Percentiles rank a stretch among this genome's conserved stretches.
Evolutionary conservation across 2,797 vertebrate species (phyloP).

Genomic region (Calcarius lapponicus): DNA sequence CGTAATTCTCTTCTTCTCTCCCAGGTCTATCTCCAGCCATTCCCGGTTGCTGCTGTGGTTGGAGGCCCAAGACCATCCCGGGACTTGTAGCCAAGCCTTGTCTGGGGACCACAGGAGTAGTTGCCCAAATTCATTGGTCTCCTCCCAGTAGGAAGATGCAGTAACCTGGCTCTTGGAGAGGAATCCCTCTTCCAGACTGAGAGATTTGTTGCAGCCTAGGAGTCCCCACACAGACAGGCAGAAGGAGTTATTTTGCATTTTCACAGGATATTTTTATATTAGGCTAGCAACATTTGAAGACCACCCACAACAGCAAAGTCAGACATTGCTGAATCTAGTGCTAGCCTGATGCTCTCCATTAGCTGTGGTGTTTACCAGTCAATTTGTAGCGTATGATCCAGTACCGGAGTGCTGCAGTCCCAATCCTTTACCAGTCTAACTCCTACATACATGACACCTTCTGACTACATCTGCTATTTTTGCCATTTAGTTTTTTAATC

Average conservation of each 20-base stretch:
- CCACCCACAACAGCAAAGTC: slow-evolving; percentile 48
- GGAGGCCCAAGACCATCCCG: slow-evolving; percentile 73
- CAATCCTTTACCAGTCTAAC: neutral
- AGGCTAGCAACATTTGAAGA: slow-evolving; percentile 57
- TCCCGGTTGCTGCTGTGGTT: slow-evolving; percentile 69
- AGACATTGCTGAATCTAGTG: slow-evolving; percentile 36
- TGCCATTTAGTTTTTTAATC: slow-evolving; percentile 9
- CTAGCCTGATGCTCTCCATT: slow-evolving; percentile 33
- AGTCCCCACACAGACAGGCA: slow-evolving; percentile 45
- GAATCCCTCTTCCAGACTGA: slow-evolving; percentile 70
- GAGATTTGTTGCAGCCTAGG: slow-evolving; percentile 78
- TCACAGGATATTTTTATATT: slow-evolving; percentile 49
- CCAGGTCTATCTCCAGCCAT: slow-evolving; percentile 85
- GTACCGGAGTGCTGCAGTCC: neutral
- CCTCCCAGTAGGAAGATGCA: slow-evolving; percentile 78
- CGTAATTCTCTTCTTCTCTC: slow-evolving; percentile 85
- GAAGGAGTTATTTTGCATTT: slow-evolving; percentile 44
- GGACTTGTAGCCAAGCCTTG: slow-evolving; percentile 69
- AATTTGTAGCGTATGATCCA: slow-evolving; percentile 8
- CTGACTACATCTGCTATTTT: slow-evolving; percentile 40
- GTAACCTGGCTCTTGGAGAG: slow-evolving; percentile 67
- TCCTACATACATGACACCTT: neutral
- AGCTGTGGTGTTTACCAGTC: slow-evolving; percentile 30
- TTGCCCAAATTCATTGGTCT: slow-evolving; percentile 63
- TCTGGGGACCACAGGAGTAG: slow-evolving; percentile 72